phyloP scores from a whole-genome alignment of 2,888 invertebrate species.

The Choristoneura rosaceana region DNA sequence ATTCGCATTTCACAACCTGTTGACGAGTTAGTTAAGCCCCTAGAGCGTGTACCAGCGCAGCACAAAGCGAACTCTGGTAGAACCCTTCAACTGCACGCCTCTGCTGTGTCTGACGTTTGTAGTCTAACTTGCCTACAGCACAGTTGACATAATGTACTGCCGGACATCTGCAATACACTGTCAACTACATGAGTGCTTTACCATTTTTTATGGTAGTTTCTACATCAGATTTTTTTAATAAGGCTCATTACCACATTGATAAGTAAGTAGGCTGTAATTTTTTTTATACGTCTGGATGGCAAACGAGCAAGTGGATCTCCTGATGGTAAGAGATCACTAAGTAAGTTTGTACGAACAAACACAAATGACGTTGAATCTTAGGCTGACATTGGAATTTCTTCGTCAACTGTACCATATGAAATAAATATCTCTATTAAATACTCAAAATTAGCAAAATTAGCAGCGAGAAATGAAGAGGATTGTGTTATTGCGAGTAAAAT shows the following conservation, averaged over 20 bases:
- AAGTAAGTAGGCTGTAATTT: no score
- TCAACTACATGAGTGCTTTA: no score
- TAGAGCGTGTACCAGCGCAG: conserved; percentile 63
- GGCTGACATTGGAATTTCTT: no score
- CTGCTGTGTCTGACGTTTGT: conserved; percentile 29
- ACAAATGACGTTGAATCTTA: no score
- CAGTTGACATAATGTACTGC: conserved; percentile 5
- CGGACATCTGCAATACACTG: not conserved
- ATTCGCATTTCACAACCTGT: conserved; percentile 81
- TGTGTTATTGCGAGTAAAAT: not conserved
- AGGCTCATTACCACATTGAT: no score
- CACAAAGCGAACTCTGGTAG: conserved; percentile 64
- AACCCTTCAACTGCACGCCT: conserved; percentile 48
- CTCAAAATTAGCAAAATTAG: not conserved
- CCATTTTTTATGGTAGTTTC: no score
- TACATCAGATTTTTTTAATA: no score
- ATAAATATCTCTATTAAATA: not conserved
- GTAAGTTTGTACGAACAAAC: no score
- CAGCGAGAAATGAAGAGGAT: not conserved
- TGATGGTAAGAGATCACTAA: no score
- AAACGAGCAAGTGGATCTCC: no score
- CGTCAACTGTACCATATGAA: not conserved
- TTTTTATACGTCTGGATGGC: no score
- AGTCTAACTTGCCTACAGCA: conserved; percentile 16
- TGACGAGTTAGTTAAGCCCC: conserved; percentile 77